These are phyloP conservation scores for Habroteleia sp. DNA, from an alignment of 2,888 invertebrate species.

Conservation along the genomic window DNA sequence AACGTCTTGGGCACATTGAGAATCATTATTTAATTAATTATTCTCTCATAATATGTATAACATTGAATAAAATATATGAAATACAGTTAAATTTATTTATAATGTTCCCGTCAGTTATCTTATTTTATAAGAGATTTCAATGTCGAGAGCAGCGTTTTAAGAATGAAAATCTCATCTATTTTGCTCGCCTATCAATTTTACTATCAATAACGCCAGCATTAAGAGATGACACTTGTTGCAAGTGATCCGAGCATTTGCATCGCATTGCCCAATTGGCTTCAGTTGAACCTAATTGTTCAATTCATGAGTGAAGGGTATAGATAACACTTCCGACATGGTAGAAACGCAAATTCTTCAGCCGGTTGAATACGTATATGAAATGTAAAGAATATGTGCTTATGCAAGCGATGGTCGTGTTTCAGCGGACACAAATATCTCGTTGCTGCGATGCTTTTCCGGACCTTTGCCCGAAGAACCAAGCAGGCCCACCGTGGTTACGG, in stretches of 20 bases:
- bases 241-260: conserved; percentile 18
- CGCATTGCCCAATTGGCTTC: conserved; percentile 70
- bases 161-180: too few species aligned
- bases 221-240: conserved; percentile 2
- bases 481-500: conserved; percentile 72
- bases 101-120: too few species aligned
- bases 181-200: too few species aligned
- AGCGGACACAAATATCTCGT: conserved; percentile 59
- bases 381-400: not conserved
- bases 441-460: conserved; percentile 71
- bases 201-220: too few species aligned
- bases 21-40: too few species aligned
- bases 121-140: too few species aligned
- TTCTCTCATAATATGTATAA: too few species aligned
- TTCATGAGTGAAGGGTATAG: conserved; percentile 62
- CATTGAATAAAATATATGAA: too few species aligned
- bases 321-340: conserved; percentile 39
- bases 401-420: not conserved
- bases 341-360: conserved; percentile 14
- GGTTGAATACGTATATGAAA: not conserved
- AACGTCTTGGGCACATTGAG: too few species aligned
- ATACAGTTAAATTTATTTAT: too few species aligned
- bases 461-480: conserved; percentile 72
- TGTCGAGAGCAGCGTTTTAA: too few species aligned
- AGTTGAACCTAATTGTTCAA: conserved; percentile 73